phyloP scores from a whole-genome alignment of 2,797 vertebrate genomes.

The Perodicticus potto region DNA sequence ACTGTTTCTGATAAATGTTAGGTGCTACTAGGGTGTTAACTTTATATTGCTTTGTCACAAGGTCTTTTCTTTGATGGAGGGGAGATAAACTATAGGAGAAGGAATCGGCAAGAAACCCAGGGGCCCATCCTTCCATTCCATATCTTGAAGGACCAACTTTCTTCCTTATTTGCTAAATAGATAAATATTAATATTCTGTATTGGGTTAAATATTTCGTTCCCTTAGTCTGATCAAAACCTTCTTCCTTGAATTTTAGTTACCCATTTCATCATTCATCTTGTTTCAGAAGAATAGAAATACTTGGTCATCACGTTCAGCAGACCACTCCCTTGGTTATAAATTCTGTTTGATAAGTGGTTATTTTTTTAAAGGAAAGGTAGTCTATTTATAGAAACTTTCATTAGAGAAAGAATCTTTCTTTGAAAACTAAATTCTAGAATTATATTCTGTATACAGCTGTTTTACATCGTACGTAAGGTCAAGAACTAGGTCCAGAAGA shows the following conservation, averaged over 20 bases:
- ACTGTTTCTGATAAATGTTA: not conserved
- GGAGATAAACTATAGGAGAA: not conserved
- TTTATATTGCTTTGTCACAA: not conserved
- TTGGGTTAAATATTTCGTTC: not conserved
- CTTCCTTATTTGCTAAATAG: not conserved
- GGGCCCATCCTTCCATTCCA: not conserved
- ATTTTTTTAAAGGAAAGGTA: constrained; percentile 27
- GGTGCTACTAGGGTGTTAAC: not conserved
- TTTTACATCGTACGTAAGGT: not conserved
- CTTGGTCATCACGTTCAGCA: not conserved
- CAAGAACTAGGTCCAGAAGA: not conserved
- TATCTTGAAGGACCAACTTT: not conserved
- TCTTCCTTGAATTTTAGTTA: not conserved
- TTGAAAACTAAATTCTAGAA: not conserved
- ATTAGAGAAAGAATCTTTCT: constrained; percentile 13
- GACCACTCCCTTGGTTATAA: not conserved
- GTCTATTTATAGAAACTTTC: not conserved
- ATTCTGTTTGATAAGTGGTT: not conserved
- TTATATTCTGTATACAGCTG: not conserved
- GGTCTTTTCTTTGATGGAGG: not conserved
- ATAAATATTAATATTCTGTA: not conserved
- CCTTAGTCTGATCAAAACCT: not conserved
- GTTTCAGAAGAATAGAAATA: not conserved
- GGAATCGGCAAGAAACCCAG: not conserved
- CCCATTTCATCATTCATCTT: not conserved